A percentile compares a stretch with the other conserved stretches of the same genome.
These are phyloP conservation scores for Eulimnadia texana DNA, from an alignment of 1,140 invertebrate species.

Conservation along the genomic window DNA sequence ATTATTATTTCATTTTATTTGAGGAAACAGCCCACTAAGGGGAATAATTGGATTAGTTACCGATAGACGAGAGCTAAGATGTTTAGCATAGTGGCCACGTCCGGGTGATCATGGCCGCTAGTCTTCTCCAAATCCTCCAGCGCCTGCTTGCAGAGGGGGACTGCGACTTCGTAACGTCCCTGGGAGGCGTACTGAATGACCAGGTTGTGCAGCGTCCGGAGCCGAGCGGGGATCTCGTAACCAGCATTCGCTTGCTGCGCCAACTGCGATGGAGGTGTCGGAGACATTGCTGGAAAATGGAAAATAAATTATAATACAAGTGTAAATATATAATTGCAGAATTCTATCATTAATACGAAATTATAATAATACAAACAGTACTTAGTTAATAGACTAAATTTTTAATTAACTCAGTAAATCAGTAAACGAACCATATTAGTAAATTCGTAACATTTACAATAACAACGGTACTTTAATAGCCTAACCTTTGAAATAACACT, in stretches of 20 bases:
- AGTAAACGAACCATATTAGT: too few species aligned
- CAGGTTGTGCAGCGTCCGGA: slow-evolving; percentile 88
- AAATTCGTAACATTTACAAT: too few species aligned
- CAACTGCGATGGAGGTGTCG: slow-evolving; percentile 76
- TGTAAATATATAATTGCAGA: too few species aligned
- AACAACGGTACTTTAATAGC: too few species aligned
- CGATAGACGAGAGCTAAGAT: slow-evolving; percentile 96
- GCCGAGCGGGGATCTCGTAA: slow-evolving; percentile 91
- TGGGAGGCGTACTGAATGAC: slow-evolving; percentile 99
- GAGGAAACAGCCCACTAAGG: too few species aligned
- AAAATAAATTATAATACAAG: too few species aligned
- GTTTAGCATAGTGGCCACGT: slow-evolving; percentile 99
- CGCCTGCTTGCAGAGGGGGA: slow-evolving; percentile 97
- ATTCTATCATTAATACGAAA: too few species aligned
- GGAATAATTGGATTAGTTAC: slow-evolving; percentile 30
- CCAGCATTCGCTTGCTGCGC: slow-evolving; percentile 86
- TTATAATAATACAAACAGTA: too few species aligned
- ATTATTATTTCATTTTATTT: too few species aligned
- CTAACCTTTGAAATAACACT: too few species aligned
- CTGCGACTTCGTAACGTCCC: slow-evolving; percentile 95
- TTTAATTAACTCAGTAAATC: too few species aligned
- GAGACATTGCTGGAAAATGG: slow-evolving; percentile 73
- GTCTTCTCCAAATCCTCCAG: slow-evolving; percentile 98
- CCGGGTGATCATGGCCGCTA: slow-evolving; percentile 95
- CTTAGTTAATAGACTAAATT: too few species aligned